Percentiles rank a stretch among this genome's conserved stretches.
phyloP scores from a whole-genome alignment of 2,797 vertebrate species.

The Sebastes baramenuke region DNA sequence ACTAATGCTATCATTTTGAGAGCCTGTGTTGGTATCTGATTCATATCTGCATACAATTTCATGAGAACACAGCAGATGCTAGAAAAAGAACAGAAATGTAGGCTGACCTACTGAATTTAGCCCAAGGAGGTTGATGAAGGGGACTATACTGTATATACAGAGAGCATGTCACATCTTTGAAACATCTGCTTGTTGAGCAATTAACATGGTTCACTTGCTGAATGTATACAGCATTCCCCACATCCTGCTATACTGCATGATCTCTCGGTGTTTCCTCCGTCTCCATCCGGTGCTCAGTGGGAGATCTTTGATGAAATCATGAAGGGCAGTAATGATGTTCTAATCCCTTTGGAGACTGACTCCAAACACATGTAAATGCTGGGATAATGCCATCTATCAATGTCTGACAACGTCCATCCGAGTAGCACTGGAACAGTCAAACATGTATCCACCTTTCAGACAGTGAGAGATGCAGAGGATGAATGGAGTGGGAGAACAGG shows the following conservation, averaged over 20 bases:
- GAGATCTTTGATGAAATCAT: slow-evolving; percentile 9
- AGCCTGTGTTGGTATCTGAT: not conserved
- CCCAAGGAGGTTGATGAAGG: not conserved
- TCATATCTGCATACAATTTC: not conserved
- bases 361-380: not conserved
- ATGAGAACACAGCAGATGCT: not conserved
- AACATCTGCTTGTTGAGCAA: slow-evolving; percentile 47
- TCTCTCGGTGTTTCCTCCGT: not conserved
- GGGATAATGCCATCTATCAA: not conserved
- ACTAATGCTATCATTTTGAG: not conserved
- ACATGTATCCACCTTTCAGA: not conserved
- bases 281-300: not conserved
- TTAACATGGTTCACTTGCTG: slow-evolving; percentile 23
- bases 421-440: not conserved
- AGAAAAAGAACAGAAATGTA: not conserved
- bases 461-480: not conserved
- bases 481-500: too few relatives aligned
- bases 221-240: not conserved
- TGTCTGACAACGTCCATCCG: not conserved
- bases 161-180: slow-evolving; percentile 15
- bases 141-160: not conserved
- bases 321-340: not conserved
- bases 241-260: not conserved
- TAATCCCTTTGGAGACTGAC: not conserved
- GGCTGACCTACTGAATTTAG: slow-evolving; percentile 1